Percentiles rank a stretch among this genome's conserved stretches.
phyloP scores from a whole-genome alignment of 2,888 invertebrate genomes.

The Belgica antarctica region DNA sequence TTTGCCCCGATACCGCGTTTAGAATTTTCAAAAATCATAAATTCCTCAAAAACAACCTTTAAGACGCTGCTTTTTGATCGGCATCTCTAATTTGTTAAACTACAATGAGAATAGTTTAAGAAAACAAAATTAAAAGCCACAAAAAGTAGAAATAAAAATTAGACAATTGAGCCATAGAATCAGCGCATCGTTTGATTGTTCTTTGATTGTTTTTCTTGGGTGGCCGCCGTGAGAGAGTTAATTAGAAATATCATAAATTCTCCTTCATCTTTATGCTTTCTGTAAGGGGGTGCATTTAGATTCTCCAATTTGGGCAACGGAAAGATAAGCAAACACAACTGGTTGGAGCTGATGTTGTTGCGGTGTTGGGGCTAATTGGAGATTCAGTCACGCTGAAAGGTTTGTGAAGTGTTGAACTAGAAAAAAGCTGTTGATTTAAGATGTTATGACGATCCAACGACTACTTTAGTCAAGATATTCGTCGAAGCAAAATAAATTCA shows the following conservation, averaged over 20 bases:
- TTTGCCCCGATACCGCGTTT: background rate
- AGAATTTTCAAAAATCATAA: background rate
- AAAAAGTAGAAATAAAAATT: background rate
- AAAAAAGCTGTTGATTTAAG: too few species aligned
- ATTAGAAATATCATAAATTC: constrained; percentile 38
- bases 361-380: too few species aligned
- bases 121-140: background rate
- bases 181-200: constrained; percentile 25
- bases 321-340: too few species aligned
- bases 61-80: constrained; percentile 22
- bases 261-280: background rate
- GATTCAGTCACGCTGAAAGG: too few species aligned
- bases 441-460: too few species aligned
- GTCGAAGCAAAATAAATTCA: too few species aligned
- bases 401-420: too few species aligned
- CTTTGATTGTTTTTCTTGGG: constrained; percentile 39
- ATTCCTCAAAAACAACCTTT: background rate
- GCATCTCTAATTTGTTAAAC: constrained; percentile 42
- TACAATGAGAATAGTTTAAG: constrained; percentile 11
- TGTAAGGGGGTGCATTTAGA: background rate
- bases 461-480: too few species aligned
- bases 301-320: too few species aligned
- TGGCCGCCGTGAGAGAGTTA: constrained; percentile 28
- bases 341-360: too few species aligned
- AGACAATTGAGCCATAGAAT: constrained; percentile 18